phyloP scores from a whole-genome alignment of 2,113 vertebrate species.

The Pycnonotus jocosus region DNA sequence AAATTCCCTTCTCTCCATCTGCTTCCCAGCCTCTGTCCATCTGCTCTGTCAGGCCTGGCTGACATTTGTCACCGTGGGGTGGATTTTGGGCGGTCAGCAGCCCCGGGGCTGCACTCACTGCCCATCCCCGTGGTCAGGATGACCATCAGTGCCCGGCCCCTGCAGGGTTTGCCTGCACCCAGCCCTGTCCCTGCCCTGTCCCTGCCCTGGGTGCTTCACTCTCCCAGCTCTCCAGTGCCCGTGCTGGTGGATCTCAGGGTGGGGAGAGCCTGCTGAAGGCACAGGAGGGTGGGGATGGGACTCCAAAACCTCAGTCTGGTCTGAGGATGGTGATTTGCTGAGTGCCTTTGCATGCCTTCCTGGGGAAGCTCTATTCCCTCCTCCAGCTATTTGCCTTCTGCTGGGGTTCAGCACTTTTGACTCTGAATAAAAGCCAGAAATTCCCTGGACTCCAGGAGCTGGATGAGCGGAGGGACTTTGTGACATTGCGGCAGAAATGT shows the following conservation, averaged over 20 bases:
- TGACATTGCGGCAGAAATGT: neutral
- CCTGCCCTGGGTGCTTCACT: neutral
- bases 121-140: rapidly evolving
- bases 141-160: neutral
- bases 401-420: neutral
- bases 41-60: neutral
- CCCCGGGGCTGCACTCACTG: rapidly evolving
- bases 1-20: conserved; percentile 1
- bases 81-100: neutral
- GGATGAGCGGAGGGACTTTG: neutral
- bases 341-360: neutral
- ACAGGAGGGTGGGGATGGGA: neutral
- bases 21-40: neutral
- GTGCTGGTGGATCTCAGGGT: rapidly evolving
- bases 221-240: neutral
- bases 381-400: neutral
- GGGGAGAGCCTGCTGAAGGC: neutral
- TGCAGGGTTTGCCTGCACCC: rapidly evolving
- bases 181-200: neutral
- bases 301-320: neutral
- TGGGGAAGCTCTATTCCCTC: neutral
- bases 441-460: neutral
- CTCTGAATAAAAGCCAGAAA: neutral
- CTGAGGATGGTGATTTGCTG: neutral
- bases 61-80: neutral